phyloP scores from a whole-genome alignment of 2,888 invertebrate genomes.

The Callyntrura sp. region DNA sequence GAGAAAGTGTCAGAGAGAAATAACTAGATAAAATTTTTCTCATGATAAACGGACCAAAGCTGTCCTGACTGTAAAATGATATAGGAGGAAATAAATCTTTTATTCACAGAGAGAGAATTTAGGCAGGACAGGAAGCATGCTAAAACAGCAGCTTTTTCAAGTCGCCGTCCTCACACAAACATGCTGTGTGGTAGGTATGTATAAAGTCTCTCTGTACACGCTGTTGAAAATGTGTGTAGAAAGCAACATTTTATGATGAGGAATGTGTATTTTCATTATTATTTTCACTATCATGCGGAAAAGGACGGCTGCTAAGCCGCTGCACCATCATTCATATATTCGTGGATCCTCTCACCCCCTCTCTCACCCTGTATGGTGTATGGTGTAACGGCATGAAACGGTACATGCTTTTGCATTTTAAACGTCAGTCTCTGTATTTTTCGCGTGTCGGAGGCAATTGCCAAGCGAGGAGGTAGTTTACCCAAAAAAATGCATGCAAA shows the following conservation, averaged over 20 bases:
- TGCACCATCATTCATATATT: background rate
- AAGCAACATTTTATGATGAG: slow-evolving; percentile 46
- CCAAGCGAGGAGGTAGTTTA: background rate
- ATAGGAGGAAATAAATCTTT: slow-evolving; percentile 77
- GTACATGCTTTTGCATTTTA: slow-evolving; percentile 3
- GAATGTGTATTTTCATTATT: background rate
- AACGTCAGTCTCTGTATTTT: background rate
- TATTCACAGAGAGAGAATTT: slow-evolving; percentile 24
- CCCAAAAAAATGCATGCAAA: background rate
- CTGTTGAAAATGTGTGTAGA: slow-evolving; percentile 31
- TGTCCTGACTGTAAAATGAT: slow-evolving; percentile 78
- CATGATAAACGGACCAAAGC: slow-evolving; percentile 78
- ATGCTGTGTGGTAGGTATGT: background rate
- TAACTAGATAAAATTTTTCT: slow-evolving; percentile 77
- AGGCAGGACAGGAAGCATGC: background rate
- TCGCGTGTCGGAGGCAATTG: background rate
- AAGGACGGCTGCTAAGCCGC: background rate
- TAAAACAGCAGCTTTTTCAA: slow-evolving; percentile 38
- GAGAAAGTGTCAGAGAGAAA: slow-evolving; percentile 72
- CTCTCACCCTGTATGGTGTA: too few species aligned
- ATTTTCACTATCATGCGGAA: slow-evolving; percentile 34
- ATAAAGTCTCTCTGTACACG: too few species aligned
- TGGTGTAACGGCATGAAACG: background rate
- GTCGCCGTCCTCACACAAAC: background rate
- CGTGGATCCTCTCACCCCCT: slow-evolving; percentile 3